Conservation (phyloP, 2,888 invertebrate genomes). For the Plusia festucae region DNA sequence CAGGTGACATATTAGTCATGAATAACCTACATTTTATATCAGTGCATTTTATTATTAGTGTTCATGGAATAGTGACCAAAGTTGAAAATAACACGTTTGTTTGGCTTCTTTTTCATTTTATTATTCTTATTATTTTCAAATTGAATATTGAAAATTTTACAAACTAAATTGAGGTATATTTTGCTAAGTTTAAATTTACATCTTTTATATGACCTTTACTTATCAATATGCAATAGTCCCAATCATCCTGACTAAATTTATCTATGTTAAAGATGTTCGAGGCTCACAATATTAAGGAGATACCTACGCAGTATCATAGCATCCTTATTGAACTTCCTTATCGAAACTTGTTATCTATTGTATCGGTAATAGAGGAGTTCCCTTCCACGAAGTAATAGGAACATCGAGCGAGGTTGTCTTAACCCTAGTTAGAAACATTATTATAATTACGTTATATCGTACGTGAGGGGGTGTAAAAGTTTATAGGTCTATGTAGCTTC, state of each 20-base stretch:
- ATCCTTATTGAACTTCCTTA: constrained; percentile 58
- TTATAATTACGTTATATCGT: constrained; percentile 39
- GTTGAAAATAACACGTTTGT: too few species aligned
- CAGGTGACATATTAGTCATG: background rate
- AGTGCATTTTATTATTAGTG: background rate
- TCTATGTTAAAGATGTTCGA: constrained; percentile 27
- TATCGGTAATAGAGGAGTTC: constrained; percentile 59
- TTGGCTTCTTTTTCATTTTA: too few species aligned
- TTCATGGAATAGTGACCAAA: too few species aligned
- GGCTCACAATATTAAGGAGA: constrained; percentile 55
- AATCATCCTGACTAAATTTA: background rate
- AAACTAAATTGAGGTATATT: too few species aligned
- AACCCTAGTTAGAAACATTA: constrained; percentile 53
- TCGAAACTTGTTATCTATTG: constrained; percentile 54
- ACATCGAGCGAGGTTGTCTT: constrained; percentile 48
- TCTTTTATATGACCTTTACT: background rate
- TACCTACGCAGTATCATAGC: constrained; percentile 49
- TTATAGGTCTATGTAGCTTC: constrained; percentile 41
- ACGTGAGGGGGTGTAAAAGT: constrained; percentile 52
- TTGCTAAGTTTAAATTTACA: background rate
- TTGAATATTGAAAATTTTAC: too few species aligned
- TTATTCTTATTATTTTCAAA: too few species aligned
- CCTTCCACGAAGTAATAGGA: constrained; percentile 44
- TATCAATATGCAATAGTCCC: background rate
- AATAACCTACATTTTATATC: background rate